Conservation (phyloP, 2,797 vertebrate genomes). For the Varecia variegata region DNA sequence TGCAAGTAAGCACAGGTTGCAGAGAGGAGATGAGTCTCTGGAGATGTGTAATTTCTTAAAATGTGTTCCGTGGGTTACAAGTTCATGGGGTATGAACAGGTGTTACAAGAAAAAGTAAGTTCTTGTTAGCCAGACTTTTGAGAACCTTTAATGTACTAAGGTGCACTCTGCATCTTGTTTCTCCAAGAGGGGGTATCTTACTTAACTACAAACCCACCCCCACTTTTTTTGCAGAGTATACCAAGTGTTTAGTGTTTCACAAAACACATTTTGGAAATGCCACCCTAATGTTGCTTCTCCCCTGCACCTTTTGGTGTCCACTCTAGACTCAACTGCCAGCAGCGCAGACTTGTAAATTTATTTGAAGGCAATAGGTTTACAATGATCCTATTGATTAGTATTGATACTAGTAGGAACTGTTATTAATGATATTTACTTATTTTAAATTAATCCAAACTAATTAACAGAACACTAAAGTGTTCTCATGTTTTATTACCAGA, state of each 20-base stretch:
- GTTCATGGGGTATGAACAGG: neutral
- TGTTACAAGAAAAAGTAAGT: neutral
- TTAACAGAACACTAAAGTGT: neutral
- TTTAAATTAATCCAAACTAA: neutral
- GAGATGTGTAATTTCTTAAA: neutral
- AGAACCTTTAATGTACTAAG: neutral
- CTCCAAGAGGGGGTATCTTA: neutral
- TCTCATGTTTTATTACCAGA: neutral
- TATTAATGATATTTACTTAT: neutral
- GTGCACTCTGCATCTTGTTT: neutral
- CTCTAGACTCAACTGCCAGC: neutral
- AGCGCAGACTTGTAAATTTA: neutral
- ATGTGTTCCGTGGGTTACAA: neutral
- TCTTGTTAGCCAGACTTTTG: neutral
- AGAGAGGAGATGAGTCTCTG: neutral
- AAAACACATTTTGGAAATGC: slow-evolving; percentile 9
- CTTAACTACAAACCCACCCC: neutral
- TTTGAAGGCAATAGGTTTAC: neutral
- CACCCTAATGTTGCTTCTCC: neutral
- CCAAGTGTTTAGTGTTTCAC: neutral
- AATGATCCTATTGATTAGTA: neutral
- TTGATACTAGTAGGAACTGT: neutral
- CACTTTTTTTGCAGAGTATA: neutral
- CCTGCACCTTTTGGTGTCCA: neutral
- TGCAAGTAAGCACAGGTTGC: neutral